A percentile compares a stretch with the other conserved stretches of the same genome.
Evolutionary conservation across 2,888 invertebrate species (phyloP).

Genomic region (Parthenolecanium corni): DNA sequence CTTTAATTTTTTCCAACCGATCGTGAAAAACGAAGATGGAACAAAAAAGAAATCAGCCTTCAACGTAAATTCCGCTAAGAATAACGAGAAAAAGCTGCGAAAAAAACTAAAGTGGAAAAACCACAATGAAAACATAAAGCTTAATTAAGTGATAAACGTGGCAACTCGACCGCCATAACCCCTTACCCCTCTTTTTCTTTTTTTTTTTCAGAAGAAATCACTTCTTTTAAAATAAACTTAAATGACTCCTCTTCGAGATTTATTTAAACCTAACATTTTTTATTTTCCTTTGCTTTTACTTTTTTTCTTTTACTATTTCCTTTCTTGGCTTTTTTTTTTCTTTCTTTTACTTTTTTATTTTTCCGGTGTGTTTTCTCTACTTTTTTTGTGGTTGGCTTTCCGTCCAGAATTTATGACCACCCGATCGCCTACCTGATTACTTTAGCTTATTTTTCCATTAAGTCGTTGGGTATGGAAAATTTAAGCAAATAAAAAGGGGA

Average conservation of each 20-base stretch:
- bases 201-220: slow-evolving; percentile 11
- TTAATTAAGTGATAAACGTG: slow-evolving; percentile 28
- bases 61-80: too few relatives aligned
- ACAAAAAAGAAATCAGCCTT: background rate
- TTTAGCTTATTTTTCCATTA: slow-evolving; percentile 28
- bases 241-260: slow-evolving; percentile 18
- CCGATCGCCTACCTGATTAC: slow-evolving; percentile 27
- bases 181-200: background rate
- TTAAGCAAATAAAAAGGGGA: slow-evolving; percentile 21
- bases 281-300: slow-evolving; percentile 1
- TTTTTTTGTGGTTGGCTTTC: background rate
- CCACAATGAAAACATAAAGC: slow-evolving; percentile 28
- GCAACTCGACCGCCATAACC: slow-evolving; percentile 13
- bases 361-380: background rate
- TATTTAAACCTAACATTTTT: slow-evolving; percentile 26
- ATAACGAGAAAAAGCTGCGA: background rate
- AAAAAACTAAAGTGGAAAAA: slow-evolving; percentile 11
- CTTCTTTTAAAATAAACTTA: slow-evolving; percentile 23
- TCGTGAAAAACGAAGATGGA: slow-evolving; percentile 1
- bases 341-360: background rate
- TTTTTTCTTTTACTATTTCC: slow-evolving; percentile 9
- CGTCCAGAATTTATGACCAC: slow-evolving; percentile 22
- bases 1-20: slow-evolving; percentile 11
- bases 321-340: background rate
- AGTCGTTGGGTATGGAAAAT: slow-evolving; percentile 21